Conservation (phyloP, 2,113 vertebrate genomes). For the Ctenomys sociabilis region DNA sequence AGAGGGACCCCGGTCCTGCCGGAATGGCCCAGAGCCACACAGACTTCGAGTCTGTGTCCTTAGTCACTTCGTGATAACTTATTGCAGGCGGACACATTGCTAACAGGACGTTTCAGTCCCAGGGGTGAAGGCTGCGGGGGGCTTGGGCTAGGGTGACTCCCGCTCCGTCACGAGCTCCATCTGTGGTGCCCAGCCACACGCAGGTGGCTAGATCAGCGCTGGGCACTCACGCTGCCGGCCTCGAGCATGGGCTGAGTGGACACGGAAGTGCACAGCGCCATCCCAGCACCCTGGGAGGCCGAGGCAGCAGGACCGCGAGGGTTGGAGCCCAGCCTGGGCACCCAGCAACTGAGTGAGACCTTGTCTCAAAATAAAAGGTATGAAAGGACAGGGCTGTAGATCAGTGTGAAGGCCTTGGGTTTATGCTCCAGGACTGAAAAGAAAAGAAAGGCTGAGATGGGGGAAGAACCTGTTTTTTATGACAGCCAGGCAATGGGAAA, state of each 20-base stretch:
- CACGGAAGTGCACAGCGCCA: neutral
- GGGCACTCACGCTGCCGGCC: neutral
- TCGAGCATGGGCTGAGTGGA: neutral
- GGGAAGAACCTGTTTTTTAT: accelerated
- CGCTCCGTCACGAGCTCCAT: neutral
- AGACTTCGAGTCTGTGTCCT: neutral
- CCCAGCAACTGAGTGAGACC: neutral
- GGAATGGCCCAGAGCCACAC: no score
- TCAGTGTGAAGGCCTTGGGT: neutral
- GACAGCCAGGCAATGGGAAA: neutral
- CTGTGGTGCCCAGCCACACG: neutral
- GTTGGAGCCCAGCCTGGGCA: neutral
- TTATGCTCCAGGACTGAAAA: neutral
- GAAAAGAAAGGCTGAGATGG: neutral
- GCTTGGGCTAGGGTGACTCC: neutral
- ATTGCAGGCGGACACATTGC: accelerated
- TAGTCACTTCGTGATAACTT: neutral
- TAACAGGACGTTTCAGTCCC: accelerated
- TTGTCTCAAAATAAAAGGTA: neutral
- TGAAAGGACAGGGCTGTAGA: neutral
- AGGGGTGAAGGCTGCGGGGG: accelerated
- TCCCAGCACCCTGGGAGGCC: neutral
- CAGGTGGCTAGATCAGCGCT: neutral
- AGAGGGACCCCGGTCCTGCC: no score
- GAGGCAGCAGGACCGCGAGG: neutral